Percentiles rank a stretch among this genome's conserved stretches.
Conservation (phyloP, 1,140 invertebrate genomes). For the Hylaeus anthracinus region DNA sequence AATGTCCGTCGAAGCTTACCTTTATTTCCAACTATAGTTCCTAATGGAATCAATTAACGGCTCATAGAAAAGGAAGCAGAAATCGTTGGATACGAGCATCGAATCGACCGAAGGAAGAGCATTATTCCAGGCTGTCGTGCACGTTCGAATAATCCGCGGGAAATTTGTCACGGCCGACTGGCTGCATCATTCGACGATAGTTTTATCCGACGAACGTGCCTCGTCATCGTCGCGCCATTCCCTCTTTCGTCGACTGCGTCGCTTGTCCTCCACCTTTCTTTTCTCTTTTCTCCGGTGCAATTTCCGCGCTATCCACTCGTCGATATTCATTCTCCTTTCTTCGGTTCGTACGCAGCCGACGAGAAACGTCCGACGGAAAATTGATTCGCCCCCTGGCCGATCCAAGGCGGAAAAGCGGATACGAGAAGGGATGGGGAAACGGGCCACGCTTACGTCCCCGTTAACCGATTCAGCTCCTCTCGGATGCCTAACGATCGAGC, state of each 20-base stretch:
- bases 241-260: slow-evolving; percentile 1
- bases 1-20: no score
- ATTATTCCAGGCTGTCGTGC: slow-evolving; percentile 26
- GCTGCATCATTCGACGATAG: slow-evolving; percentile 41
- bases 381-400: slow-evolving; percentile 45
- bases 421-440: background rate
- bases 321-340: slow-evolving; percentile 60
- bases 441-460: background rate
- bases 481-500: background rate
- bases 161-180: slow-evolving; percentile 44
- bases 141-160: slow-evolving; percentile 40
- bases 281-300: slow-evolving; percentile 34
- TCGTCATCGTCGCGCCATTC: slow-evolving; percentile 52
- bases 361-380: slow-evolving; percentile 47
- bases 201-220: slow-evolving; percentile 43
- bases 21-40: no score
- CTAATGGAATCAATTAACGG: background rate
- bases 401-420: slow-evolving; percentile 11
- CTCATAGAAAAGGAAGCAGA: slow-evolving; percentile 15
- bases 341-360: slow-evolving; percentile 26
- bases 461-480: background rate
- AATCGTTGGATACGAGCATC: slow-evolving; percentile 7
- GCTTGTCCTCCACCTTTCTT: slow-evolving; percentile 3
- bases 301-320: slow-evolving; percentile 51
- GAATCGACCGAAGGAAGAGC: background rate